phyloP scores from a whole-genome alignment of 64 coral and sea anemone genomes.

The Stylophora pistillata region DNA sequence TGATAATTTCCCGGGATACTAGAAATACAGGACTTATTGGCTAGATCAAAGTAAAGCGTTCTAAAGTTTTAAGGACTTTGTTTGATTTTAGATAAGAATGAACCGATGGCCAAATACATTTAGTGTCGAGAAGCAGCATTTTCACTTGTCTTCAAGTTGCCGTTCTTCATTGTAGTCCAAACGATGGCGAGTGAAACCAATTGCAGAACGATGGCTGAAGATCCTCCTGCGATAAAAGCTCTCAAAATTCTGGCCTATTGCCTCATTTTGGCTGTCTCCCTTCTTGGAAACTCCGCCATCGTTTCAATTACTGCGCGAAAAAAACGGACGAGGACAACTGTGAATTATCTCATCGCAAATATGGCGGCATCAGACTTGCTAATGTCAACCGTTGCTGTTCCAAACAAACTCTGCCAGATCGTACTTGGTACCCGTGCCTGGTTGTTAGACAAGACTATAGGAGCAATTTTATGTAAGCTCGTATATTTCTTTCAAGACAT shows the following conservation, averaged over 20 bases:
- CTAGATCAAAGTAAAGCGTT: too few relatives aligned
- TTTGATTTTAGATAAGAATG: too few relatives aligned
- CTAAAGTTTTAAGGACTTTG: too few relatives aligned
- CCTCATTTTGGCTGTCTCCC: neutral
- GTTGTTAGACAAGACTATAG: conserved; percentile 19
- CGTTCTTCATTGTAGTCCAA: too few relatives aligned
- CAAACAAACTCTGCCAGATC: conserved; percentile 9
- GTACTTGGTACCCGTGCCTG: conserved; percentile 37
- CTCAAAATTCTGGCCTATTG: conserved; percentile 43
- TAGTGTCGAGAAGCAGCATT: too few relatives aligned
- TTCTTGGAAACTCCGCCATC: conserved; percentile 39
- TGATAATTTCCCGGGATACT: too few relatives aligned
- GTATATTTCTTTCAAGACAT: conserved; percentile 53
- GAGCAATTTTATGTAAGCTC: conserved; percentile 24
- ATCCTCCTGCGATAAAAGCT: neutral
- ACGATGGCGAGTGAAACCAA: too few relatives aligned
- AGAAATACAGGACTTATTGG: too few relatives aligned
- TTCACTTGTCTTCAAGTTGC: too few relatives aligned
- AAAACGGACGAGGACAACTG: neutral
- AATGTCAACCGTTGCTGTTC: conserved; percentile 39
- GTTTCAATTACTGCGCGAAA: conserved; percentile 22
- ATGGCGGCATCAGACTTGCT: conserved; percentile 61
- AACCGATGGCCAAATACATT: too few relatives aligned
- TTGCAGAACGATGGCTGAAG: neutral
- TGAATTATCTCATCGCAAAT: conserved; percentile 55